These are phyloP conservation scores for Mesodorylaimus sp. DNA, from an alignment of 2,888 invertebrate genomes.

Conservation along the genomic window DNA sequence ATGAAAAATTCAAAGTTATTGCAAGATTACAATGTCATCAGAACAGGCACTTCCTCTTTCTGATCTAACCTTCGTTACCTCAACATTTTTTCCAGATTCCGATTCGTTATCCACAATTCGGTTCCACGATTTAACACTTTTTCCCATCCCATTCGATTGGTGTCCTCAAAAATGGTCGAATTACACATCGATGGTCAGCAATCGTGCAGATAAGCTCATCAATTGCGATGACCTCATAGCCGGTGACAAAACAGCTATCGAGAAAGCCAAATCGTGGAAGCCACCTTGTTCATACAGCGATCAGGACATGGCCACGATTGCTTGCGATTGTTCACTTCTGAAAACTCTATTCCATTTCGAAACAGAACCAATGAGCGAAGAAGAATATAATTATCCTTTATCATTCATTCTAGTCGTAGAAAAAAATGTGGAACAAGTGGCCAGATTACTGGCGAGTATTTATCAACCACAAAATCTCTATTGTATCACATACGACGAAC, in stretches of 20 bases:
- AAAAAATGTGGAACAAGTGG: conserved; percentile 1
- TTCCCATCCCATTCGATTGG: no score
- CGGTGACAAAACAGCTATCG: background rate
- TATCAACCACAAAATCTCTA: conserved; percentile 9
- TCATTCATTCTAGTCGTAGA: conserved; percentile 2
- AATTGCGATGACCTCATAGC: background rate
- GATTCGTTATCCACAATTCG: no score
- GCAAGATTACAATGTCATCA: no score
- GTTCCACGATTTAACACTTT: no score
- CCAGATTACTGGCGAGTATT: background rate
- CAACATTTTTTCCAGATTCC: no score
- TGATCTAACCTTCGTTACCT: no score
- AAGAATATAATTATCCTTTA: conserved; percentile 5
- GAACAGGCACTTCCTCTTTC: no score
- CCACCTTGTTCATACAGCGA: background rate
- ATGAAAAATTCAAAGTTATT: no score
- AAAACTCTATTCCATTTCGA: background rate
- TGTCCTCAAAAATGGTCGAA: no score
- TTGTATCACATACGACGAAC: conserved; percentile 5
- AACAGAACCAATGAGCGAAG: no score
- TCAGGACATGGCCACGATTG: background rate
- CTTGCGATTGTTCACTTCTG: background rate
- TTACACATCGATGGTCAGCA: no score
- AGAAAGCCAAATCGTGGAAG: background rate
- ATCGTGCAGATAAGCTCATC: no score